Conservation (phyloP, 2,113 vertebrate genomes). For the Coryphaenoides rupestris region DNA sequence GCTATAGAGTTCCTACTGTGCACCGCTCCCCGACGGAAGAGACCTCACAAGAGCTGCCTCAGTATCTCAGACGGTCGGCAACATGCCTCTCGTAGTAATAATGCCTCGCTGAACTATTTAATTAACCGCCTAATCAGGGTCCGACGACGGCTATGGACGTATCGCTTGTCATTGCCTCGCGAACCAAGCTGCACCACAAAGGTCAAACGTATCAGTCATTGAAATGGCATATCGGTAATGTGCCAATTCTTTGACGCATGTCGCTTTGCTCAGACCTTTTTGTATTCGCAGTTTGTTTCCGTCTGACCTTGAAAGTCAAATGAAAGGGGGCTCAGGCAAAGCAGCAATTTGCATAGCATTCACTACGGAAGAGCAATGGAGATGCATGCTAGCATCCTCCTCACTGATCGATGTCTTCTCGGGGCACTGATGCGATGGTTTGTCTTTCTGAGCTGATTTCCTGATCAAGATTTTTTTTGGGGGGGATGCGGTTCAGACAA, state of each 20-base stretch:
- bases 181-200: too few species aligned
- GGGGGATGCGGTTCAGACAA: conserved; percentile 8
- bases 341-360: background rate
- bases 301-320: conserved; percentile 19
- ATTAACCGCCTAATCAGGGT: too few species aligned
- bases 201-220: too few species aligned
- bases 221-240: background rate
- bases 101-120: too few species aligned
- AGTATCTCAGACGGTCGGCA: conserved; percentile 20
- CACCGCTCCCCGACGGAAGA: conserved; percentile 14
- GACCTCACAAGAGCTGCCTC: conserved; percentile 36
- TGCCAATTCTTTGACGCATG: background rate
- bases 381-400: conserved; percentile 1
- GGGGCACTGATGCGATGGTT: conserved; percentile 31
- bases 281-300: background rate
- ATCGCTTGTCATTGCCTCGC: too few species aligned
- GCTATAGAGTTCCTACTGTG: conserved; percentile 27
- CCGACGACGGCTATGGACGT: too few species aligned
- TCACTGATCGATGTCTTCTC: conserved; percentile 31
- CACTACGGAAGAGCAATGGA: background rate
- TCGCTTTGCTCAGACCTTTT: background rate
- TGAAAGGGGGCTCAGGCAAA: conserved; percentile 2
- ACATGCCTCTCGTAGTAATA: background rate
- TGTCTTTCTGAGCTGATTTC: conserved; percentile 22
- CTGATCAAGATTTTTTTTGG: conserved; percentile 32